Percentiles rank a stretch among this genome's conserved stretches.
These are phyloP conservation scores for Rhopalosiphum nymphaeae DNA, from an alignment of 2,888 invertebrate species.

Conservation along the genomic window DNA sequence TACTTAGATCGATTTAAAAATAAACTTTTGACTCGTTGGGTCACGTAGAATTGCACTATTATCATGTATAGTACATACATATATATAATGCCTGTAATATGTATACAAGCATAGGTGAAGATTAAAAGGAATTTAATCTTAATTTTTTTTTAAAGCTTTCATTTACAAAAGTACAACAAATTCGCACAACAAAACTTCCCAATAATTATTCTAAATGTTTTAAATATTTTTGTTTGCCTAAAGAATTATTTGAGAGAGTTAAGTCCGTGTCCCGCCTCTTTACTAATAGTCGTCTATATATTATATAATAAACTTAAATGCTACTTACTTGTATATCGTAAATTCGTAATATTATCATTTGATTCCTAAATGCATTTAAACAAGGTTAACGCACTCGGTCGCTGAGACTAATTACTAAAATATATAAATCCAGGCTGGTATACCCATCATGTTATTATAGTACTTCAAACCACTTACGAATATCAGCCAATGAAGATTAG, in stretches of 20 bases:
- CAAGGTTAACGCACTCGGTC: neutral
- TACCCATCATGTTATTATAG: neutral
- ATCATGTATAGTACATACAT: neutral
- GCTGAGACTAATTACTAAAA: neutral
- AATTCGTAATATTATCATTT: neutral
- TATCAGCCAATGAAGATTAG: neutral
- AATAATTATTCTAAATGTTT: neutral
- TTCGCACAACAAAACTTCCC: neutral
- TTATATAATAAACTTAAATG: neutral
- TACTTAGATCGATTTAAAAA: neutral
- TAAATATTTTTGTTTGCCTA: neutral
- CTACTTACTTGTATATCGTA: too few relatives aligned
- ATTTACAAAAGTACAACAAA: neutral
- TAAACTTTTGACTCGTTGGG: neutral
- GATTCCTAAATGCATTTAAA: neutral
- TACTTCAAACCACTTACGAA: conserved; percentile 6
- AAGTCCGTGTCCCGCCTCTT: neutral
- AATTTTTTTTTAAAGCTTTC: neutral
- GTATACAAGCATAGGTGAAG: neutral
- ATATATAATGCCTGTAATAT: too few relatives aligned
- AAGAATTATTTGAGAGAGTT: neutral
- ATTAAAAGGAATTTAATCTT: neutral
- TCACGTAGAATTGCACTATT: neutral
- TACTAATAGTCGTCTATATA: neutral
- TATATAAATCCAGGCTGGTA: neutral